These are phyloP conservation scores for Coenonympha arcania DNA, from an alignment of 2,888 invertebrate genomes.

Conservation along the genomic window DNA sequence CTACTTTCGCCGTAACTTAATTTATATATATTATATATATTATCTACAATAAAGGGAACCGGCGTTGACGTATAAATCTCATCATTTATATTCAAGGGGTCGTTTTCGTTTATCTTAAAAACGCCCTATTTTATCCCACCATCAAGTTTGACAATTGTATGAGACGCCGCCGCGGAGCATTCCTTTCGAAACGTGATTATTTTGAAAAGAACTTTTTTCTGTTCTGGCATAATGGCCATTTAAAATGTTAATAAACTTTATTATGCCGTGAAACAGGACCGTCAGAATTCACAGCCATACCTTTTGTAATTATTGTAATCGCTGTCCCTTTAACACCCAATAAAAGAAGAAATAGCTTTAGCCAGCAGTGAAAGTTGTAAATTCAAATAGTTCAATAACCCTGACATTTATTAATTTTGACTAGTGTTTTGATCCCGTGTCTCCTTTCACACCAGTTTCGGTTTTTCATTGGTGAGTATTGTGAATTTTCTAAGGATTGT, in stretches of 20 bases:
- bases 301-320: conserved; percentile 9
- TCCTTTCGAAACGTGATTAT: conserved; percentile 8
- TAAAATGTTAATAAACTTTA: conserved; percentile 13
- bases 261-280: conserved; percentile 8
- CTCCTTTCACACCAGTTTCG: background rate
- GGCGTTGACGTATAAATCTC: conserved; percentile 45
- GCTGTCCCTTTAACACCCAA: conserved; percentile 5
- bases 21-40: background rate
- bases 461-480: background rate
- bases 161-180: conserved; percentile 8
- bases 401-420: background rate
- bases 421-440: background rate
- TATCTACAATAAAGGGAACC: conserved; percentile 18
- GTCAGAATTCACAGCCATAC: background rate
- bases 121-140: conserved; percentile 18
- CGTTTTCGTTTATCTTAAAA: conserved; percentile 35
- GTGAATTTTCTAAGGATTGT: no score
- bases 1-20: background rate
- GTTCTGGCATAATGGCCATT: conserved; percentile 8
- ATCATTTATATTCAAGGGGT: conserved; percentile 56
- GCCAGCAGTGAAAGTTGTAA: conserved; percentile 1
- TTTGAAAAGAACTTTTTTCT: conserved; percentile 6
- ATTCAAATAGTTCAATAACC: conserved; percentile 4
- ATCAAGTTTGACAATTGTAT: conserved; percentile 17
- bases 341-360: conserved; percentile 5